These are phyloP conservation scores for Elysia crispata DNA, from an alignment of 2,888 invertebrate genomes.

Conservation along the genomic window DNA sequence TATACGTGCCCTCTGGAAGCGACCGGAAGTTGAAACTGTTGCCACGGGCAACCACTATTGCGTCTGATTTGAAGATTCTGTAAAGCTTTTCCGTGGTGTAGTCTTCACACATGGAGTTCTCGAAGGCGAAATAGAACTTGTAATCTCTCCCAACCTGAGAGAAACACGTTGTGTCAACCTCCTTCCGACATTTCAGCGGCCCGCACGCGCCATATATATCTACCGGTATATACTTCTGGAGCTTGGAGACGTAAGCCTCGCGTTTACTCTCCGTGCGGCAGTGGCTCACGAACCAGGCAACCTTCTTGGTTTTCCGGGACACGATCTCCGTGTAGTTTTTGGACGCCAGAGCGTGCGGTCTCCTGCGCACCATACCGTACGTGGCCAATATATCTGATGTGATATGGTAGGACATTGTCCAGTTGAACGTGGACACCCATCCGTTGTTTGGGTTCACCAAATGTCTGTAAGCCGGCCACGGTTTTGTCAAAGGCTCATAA, in stretches of 20 bases:
- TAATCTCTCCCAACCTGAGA: slow-evolving; percentile 41
- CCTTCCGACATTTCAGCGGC: slow-evolving; percentile 25
- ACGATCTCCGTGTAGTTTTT: slow-evolving; percentile 44
- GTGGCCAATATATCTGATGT: slow-evolving; percentile 17
- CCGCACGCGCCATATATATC: slow-evolving; percentile 48
- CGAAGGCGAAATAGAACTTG: slow-evolving; percentile 52
- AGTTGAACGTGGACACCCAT: slow-evolving; percentile 49
- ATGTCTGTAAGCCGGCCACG: background rate
- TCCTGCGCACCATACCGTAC: slow-evolving; percentile 18
- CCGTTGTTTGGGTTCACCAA: slow-evolving; percentile 7
- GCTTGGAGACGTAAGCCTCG: slow-evolving; percentile 29
- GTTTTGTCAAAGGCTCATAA: background rate
- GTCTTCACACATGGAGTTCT: slow-evolving; percentile 48
- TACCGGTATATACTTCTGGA: slow-evolving; percentile 34
- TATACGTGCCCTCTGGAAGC: slow-evolving; percentile 27
- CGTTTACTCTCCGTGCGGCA: slow-evolving; percentile 38
- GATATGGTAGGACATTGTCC: slow-evolving; percentile 47
- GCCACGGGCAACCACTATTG: slow-evolving; percentile 39
- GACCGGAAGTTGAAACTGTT: slow-evolving; percentile 35
- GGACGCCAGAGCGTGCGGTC: background rate
- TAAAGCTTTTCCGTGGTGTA: slow-evolving; percentile 53
- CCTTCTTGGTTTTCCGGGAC: slow-evolving; percentile 37
- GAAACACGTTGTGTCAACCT: slow-evolving; percentile 16
- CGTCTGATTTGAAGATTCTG: slow-evolving; percentile 41
- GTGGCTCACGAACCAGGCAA: slow-evolving; percentile 45